A percentile compares a stretch with the other conserved stretches of the same genome.
Conservation (phyloP, 2,797 vertebrate species). For the Sphaeramia orbicularis region DNA sequence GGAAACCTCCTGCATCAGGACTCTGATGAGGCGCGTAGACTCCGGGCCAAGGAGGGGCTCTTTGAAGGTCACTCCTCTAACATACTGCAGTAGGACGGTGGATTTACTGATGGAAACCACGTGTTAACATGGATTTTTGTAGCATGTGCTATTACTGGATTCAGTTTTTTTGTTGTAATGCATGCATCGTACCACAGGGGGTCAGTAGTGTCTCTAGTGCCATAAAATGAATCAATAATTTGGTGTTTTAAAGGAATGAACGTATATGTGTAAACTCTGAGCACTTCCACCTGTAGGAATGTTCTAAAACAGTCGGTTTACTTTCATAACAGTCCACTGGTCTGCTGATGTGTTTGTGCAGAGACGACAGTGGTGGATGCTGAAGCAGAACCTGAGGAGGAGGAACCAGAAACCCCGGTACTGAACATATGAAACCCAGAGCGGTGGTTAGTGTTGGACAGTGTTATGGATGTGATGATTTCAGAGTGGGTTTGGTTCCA, state of each 20-base stretch:
- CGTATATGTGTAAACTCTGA: too few species aligned
- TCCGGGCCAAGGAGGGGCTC: conserved; percentile 75
- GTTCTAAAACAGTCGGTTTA: too few species aligned
- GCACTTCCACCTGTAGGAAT: too few species aligned
- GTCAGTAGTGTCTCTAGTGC: conserved; percentile 44
- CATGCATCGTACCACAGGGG: conserved; percentile 40
- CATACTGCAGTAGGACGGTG: too few species aligned
- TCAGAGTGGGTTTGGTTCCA: conserved; percentile 20
- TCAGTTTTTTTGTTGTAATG: conserved; percentile 35
- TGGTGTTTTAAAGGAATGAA: too few species aligned
- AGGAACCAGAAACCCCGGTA: conserved; percentile 73
- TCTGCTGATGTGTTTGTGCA: conserved; percentile 41
- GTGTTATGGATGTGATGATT: too few species aligned
- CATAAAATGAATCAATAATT: too few species aligned
- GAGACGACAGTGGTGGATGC: conserved; percentile 34
- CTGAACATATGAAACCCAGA: too few species aligned
- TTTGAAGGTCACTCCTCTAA: conserved; percentile 75
- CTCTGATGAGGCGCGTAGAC: conserved; percentile 91
- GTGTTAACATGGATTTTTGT: too few species aligned
- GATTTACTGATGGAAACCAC: too few species aligned
- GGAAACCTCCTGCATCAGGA: conserved; percentile 91
- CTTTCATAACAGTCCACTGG: conserved; percentile 3
- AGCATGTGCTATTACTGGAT: too few species aligned
- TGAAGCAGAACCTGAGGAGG: conserved; percentile 58
- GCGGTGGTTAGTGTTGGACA: too few species aligned